Conservation (phyloP, 2,888 invertebrate species). For the Ectemnius lituratus region DNA sequence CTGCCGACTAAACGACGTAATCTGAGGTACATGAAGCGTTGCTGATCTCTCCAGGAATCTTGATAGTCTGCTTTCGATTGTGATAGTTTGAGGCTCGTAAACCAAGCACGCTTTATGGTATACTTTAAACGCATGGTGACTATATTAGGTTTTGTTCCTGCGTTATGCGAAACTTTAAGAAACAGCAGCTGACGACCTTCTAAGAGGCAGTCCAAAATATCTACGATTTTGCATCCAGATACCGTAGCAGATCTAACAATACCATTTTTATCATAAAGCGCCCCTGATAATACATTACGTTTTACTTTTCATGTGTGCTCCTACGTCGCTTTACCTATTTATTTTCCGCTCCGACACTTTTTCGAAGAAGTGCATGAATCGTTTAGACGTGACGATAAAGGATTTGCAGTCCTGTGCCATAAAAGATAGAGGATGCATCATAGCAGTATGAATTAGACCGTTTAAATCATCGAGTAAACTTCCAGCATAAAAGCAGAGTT, state of each 20-base stretch:
- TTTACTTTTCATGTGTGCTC: not conserved
- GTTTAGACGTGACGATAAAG: conserved; percentile 67
- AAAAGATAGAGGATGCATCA: conserved; percentile 46
- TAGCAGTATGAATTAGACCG: conserved; percentile 55
- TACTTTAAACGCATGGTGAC: conserved; percentile 72
- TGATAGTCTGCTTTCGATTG: conserved; percentile 61
- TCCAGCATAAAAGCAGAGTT: conserved; percentile 73
- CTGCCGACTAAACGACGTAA: conserved; percentile 71
- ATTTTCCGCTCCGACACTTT: conserved; percentile 71
- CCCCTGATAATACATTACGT: not conserved
- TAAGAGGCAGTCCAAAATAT: conserved; percentile 72
- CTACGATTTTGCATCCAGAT: conserved; percentile 74
- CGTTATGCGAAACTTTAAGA: conserved; percentile 62
- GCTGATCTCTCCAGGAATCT: conserved; percentile 72
- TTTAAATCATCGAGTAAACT: conserved; percentile 69
- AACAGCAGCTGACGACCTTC: conserved; percentile 70
- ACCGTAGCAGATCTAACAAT: conserved; percentile 66
- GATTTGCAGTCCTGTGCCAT: conserved; percentile 38
- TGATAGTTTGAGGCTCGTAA: conserved; percentile 69
- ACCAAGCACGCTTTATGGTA: conserved; percentile 73
- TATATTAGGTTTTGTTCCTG: conserved; percentile 27
- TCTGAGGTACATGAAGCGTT: conserved; percentile 74
- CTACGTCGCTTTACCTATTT: conserved; percentile 66
- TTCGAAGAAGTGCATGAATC: conserved; percentile 75
- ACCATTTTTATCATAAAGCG: not conserved